A percentile compares a stretch with the other conserved stretches of the same genome.
Evolutionary conservation across 1,140 invertebrate genomes (phyloP).

Genomic region (Tenebrio molitor): DNA sequence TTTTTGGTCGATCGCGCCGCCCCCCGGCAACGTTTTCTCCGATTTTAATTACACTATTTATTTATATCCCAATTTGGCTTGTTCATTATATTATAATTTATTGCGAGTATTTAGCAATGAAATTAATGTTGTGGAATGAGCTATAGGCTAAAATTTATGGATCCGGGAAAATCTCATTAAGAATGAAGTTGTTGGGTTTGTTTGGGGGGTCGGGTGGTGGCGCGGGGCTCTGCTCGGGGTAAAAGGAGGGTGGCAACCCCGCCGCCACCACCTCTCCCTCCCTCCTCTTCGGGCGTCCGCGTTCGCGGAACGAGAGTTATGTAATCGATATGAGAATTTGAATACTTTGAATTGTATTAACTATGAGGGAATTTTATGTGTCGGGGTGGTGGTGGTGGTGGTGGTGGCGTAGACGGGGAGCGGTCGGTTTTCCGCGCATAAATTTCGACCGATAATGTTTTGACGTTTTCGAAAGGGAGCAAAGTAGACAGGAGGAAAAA

Average conservation of each 20-base stretch:
- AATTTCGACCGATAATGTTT: conserved; percentile 18
- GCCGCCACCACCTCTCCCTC: neutral
- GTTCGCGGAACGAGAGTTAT: conserved; percentile 45
- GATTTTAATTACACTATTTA: conserved; percentile 63
- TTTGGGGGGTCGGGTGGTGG: conserved; percentile 56
- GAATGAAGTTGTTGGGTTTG: conserved; percentile 67
- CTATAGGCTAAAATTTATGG: conserved; percentile 67
- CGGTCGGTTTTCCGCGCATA: neutral
- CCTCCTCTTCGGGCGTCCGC: neutral
- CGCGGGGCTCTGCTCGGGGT: conserved; percentile 33
- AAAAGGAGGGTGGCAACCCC: conserved; percentile 28
- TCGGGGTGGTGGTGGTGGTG: neutral
- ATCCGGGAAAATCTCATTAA: conserved; percentile 68
- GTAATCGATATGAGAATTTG: conserved; percentile 55
- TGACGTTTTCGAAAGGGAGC: neutral
- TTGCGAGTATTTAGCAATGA: conserved; percentile 66
- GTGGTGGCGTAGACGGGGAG: neutral
- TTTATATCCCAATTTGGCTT: conserved; percentile 64
- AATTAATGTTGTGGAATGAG: conserved; percentile 68
- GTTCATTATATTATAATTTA: conserved; percentile 67
- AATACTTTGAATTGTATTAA: conserved; percentile 53
- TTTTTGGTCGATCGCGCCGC: neutral
- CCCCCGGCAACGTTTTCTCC: conserved; percentile 2
- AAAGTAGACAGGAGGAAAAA: too few species aligned
- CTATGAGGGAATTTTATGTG: conserved; percentile 42